Percentiles rank a stretch among this genome's conserved stretches.
These are phyloP conservation scores for Thereva unica DNA, from an alignment of 2,888 invertebrate genomes.

Conservation along the genomic window DNA sequence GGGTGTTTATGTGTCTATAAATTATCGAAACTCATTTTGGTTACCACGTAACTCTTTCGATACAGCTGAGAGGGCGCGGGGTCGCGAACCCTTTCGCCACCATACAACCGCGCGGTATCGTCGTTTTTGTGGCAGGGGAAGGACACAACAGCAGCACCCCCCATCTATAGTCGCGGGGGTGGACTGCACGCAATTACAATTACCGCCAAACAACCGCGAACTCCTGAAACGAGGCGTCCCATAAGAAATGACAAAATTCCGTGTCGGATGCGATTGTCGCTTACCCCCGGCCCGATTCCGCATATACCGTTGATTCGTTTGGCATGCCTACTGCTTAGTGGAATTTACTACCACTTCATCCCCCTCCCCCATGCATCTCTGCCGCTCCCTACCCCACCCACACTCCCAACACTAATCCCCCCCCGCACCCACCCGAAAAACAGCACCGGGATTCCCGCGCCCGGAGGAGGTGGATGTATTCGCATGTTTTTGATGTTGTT, in stretches of 20 bases:
- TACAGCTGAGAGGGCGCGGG: neutral
- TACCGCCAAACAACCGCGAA: slow-evolving; percentile 22
- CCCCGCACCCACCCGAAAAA: too few relatives aligned
- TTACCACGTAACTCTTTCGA: slow-evolving; percentile 27
- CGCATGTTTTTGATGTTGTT: slow-evolving; percentile 24
- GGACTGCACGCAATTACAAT: slow-evolving; percentile 30
- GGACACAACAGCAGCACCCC: too few relatives aligned
- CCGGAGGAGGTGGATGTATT: slow-evolving; percentile 4
- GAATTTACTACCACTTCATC: slow-evolving; percentile 19
- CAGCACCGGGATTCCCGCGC: too few relatives aligned
- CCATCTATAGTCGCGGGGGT: neutral
- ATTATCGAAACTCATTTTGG: slow-evolving; percentile 22
- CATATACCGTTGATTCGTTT: neutral
- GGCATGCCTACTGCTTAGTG: slow-evolving; percentile 12
- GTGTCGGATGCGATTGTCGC: slow-evolving; percentile 26
- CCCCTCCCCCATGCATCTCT: neutral
- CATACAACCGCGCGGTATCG: neutral
- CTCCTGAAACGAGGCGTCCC: slow-evolving; percentile 9
- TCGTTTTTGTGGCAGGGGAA: neutral
- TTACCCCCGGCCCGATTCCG: slow-evolving; percentile 12
- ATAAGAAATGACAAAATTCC: slow-evolving; percentile 30
- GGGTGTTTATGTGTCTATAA: slow-evolving; percentile 33
- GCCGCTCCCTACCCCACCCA: too few relatives aligned
- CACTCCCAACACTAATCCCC: neutral
- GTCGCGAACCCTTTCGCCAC: neutral